Evolutionary conservation across 2,797 vertebrate genomes (phyloP).

Genomic region (Parauchenoglanis punctatus): DNA sequence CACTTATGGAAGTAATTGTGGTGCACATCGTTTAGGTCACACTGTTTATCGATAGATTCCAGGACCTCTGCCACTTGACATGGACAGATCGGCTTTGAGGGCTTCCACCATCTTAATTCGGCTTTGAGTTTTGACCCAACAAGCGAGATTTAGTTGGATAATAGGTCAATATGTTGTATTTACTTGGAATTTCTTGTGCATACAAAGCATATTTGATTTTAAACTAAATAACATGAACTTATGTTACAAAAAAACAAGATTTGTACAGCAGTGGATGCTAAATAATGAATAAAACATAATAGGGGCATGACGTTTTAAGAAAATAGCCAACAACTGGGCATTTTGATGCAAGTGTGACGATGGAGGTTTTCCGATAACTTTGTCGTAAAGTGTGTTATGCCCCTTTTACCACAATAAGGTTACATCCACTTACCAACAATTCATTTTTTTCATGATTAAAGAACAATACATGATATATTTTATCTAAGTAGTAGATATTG

Average conservation of each 20-base stretch:
- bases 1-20: constrained; percentile 55
- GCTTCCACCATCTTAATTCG: neutral
- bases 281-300: neutral
- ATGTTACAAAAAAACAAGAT: neutral
- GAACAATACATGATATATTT: neutral
- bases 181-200: neutral
- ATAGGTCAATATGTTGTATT: neutral
- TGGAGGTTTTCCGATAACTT: neutral
- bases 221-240: neutral
- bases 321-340: neutral
- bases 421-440: neutral
- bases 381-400: neutral
- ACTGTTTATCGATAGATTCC: constrained; percentile 42
- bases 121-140: neutral
- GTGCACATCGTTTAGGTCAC: constrained; percentile 29
- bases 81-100: constrained; percentile 28
- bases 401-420: neutral
- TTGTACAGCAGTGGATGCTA: neutral
- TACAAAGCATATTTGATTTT: neutral
- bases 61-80: constrained; percentile 28
- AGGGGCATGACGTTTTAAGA: neutral
- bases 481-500: neutral
- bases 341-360: neutral
- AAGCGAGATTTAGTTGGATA: neutral
- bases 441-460: neutral